Base-by-base conservation (phyloP, 1,140 invertebrate genomes). In the Physella acuta region DNA sequence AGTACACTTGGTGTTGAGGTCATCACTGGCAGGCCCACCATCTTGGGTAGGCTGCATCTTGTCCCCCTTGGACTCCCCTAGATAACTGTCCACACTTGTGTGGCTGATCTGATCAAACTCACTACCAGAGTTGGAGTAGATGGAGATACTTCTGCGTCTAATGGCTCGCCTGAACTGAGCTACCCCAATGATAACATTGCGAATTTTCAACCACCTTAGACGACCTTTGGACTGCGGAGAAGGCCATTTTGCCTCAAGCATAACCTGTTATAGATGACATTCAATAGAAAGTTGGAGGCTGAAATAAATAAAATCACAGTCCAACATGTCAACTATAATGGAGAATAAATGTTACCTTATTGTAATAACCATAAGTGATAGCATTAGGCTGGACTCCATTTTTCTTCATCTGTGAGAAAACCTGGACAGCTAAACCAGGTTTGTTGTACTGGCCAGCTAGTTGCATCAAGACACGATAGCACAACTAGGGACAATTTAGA, bases 381-480 rank as follows among this genome's bases (percentile, higher is more conserved):
- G 97, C 97, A 83, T 99, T 99, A 2, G 95, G 95, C 80, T 95
- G 93, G 20, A 99, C 89, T 0, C 94, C 94, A 62, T 90, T 90
- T n/a, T 92, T 89, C 83, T 96, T 96, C 96, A 99, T 99, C 63
- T 96, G 90, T 78, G 94, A 93, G 66, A 98, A 87, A 44, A 99
- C 89, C 83, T 95, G 94, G 0, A 99, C 95, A 4, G 97, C 97
- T 73, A 99, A 86, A 52, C 95, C 91, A 2, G 97, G 97, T 78
- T 96, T 89, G 69, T 93, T 92, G 81, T 98, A 94, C 70, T 94
- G 90, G 11, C 97, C 96, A 86, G 97, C 99, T 2, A 99, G 88
- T 85, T 99, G 95, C 93, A 99, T 98, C 90, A 99, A 93, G 34
- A 98, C 93, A 75, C 97, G 88, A 84, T 98, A 99, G 85, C 95